Evolutionary conservation across 2,888 invertebrate genomes (phyloP), one percentile per base, ranked within the genome.

Genomic region (Aphidoletes aphidimyza): DNA sequence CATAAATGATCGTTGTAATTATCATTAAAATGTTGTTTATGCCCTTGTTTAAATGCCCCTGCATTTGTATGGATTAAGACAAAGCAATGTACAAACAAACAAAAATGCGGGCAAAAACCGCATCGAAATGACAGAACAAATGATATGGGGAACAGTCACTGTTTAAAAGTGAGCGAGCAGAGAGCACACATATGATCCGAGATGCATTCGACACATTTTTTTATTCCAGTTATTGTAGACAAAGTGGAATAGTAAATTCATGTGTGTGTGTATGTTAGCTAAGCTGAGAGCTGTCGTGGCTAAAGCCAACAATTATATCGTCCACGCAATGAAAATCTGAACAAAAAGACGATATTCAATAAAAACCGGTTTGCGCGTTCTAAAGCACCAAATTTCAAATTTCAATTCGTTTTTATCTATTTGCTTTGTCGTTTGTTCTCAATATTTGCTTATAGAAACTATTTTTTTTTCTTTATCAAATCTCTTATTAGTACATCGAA

Each of bases 1-100:
- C 34, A 69, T 30, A 30, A 30, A 69, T 69, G 69, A 69, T 30
- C 14, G 69, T 17, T 69, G 69, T 69, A 81, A 81, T 81, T 81
- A 81, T 37, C 81, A 81, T 81, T 81, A 22, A 81, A 81, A 81
- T 81, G 81, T 37, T 37, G 81, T 81, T 81, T 37, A 81, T 81
- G 81, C 81, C 81, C 81, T 81, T 81, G 81, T 81, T 81, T 37
- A 37, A 37, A 19, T 26, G 81, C 81, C n/a, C n/a, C 81, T 81
- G 81, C 81, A 37, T 37, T 69, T 69, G 14, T 69, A 14, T 34
- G 69, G 54, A 54, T 54, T 54, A 54, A 39, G 39, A 39, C 6
- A 39, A 39, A 39, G 11, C 11, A 39, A 39, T 5, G 11, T 39
- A 47, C 11, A 47, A 19, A 47, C 2, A 47, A 19, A 47, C 6